Evolutionary conservation across 2,888 invertebrate species (phyloP).

Genomic region (Nephrocerus scutellatus): DNA sequence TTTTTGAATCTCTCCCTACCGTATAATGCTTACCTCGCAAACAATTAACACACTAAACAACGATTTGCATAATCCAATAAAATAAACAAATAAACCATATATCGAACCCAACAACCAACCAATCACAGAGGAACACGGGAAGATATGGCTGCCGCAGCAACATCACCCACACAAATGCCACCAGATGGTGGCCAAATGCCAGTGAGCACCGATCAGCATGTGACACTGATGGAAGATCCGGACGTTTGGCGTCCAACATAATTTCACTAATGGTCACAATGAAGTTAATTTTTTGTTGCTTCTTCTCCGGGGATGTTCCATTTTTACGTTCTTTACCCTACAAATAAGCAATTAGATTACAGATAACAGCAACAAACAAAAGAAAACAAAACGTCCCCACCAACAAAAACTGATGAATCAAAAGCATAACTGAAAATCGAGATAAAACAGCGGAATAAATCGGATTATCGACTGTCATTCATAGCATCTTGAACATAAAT

Average conservation of each 20-base stretch:
- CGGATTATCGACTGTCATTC: too few relatives aligned
- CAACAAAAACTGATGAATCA: constrained; percentile 13
- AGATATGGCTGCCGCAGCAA: constrained; percentile 77
- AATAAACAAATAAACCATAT: constrained; percentile 10
- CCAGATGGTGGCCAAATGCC: constrained; percentile 50
- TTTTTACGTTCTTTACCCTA: too few relatives aligned
- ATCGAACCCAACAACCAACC: constrained; percentile 8
- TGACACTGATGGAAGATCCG: constrained; percentile 86
- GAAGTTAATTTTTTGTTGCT: too few relatives aligned
- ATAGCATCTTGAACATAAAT: too few relatives aligned
- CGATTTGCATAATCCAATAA: constrained; percentile 14
- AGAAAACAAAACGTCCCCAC: constrained; percentile 9
- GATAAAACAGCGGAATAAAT: too few relatives aligned
- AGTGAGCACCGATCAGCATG: constrained; percentile 55
- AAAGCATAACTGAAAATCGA: too few relatives aligned
- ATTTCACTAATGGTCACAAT: too few relatives aligned
- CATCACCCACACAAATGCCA: constrained; percentile 58
- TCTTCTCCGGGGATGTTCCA: too few relatives aligned
- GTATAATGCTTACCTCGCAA: constrained; percentile 26
- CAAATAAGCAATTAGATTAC: too few relatives aligned
- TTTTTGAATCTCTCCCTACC: constrained; percentile 14
- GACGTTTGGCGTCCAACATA: constrained; percentile 91
- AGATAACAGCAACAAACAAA: constrained; percentile 1
- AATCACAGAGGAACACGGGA: constrained; percentile 69
- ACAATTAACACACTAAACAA: constrained; percentile 18